Conservation (phyloP, 2,113 vertebrate species). For the Clarias magur region DNA sequence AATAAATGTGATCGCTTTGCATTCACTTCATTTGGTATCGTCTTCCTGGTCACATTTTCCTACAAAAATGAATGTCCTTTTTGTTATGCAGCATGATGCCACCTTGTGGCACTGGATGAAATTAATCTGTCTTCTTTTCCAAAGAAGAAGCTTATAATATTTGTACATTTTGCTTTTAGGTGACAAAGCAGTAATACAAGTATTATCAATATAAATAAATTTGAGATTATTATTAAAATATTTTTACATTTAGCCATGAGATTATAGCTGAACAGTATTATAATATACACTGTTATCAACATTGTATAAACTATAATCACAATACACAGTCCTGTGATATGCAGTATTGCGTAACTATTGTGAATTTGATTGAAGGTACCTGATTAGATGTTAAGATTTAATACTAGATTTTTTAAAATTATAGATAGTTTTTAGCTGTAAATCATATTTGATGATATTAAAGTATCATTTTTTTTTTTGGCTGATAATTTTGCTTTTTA, state of each 20-base stretch:
- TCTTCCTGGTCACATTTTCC: background rate
- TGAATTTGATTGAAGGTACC: background rate
- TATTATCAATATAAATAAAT: background rate
- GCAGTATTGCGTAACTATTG: background rate
- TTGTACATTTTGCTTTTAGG: background rate
- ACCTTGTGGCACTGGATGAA: conserved; percentile 1
- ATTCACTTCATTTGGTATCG: background rate
- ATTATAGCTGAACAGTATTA: background rate
- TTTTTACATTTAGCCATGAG: background rate
- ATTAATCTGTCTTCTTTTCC: background rate
- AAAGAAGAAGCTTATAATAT: background rate
- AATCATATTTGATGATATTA: background rate
- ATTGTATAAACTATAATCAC: background rate
- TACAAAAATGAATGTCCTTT: background rate
- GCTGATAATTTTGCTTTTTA: background rate
- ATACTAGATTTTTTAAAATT: background rate
- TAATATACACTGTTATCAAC: background rate
- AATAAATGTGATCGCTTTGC: background rate
- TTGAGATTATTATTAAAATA: background rate
- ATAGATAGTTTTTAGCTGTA: too few relatives aligned
- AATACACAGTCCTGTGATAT: background rate
- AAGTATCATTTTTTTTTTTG: background rate
- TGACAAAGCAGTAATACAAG: background rate
- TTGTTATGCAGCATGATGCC: background rate
- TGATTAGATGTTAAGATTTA: background rate